Evolutionary conservation across 2,797 vertebrate genomes (phyloP).

Genomic region (Capromys pilorides): DNA sequence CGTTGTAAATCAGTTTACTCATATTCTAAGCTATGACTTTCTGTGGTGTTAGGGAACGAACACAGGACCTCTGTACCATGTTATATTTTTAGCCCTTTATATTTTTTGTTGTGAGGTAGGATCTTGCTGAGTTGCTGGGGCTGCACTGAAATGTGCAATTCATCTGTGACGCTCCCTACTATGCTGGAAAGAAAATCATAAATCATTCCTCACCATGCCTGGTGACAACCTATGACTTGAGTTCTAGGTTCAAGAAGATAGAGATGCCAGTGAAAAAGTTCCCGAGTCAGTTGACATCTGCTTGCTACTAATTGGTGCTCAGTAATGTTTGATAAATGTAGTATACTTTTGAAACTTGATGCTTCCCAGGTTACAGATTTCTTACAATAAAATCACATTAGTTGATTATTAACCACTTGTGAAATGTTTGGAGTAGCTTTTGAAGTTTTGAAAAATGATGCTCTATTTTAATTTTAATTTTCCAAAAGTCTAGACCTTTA

Average conservation of each 20-base stretch:
- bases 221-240: not conserved
- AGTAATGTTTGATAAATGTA: not conserved
- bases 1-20: not conserved
- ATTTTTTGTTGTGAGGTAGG: not conserved
- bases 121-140: not conserved
- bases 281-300: not conserved
- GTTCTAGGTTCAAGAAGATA: conserved; percentile 2
- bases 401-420: not conserved
- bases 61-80: not conserved
- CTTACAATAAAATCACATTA: not conserved
- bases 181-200: not conserved
- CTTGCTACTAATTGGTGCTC: not conserved
- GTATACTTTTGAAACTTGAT: not conserved
- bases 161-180: not conserved
- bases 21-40: not conserved
- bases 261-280: not conserved
- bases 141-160: not conserved
- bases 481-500: not conserved
- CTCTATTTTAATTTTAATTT: conserved; percentile 43
- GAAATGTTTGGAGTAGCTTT: not conserved
- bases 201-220: not conserved
- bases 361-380: not conserved
- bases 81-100: not conserved
- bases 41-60: not conserved
- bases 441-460: not conserved